These are phyloP conservation scores for Taenaris catops DNA, from an alignment of 2,888 invertebrate species.

Conservation along the genomic window DNA sequence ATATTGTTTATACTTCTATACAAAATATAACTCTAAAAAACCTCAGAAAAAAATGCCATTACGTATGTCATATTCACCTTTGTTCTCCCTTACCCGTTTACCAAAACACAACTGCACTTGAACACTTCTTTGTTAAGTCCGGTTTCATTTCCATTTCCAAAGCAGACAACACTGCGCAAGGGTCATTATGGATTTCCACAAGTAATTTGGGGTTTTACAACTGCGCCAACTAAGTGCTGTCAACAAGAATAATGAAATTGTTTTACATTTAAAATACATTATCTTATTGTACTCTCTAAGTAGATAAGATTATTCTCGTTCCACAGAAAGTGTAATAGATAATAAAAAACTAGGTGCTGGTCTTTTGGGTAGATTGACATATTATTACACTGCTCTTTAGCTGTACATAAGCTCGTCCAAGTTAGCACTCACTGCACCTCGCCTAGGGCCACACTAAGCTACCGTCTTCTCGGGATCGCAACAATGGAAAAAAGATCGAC, in stretches of 20 bases:
- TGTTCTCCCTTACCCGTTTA: slow-evolving; percentile 3
- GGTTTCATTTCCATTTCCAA: slow-evolving; percentile 39
- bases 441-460: no score
- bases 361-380: no score
- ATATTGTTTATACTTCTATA: no score
- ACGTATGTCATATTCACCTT: no score
- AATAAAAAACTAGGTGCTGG: not conserved
- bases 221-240: slow-evolving; percentile 17
- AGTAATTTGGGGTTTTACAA: slow-evolving; percentile 38
- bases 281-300: slow-evolving; percentile 1
- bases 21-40: no score
- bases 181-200: slow-evolving; percentile 43
- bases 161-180: slow-evolving; percentile 43
- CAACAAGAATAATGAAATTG: slow-evolving; percentile 14
- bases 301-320: not conserved
- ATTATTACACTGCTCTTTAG: no score
- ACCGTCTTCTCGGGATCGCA: no score
- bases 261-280: slow-evolving; percentile 8
- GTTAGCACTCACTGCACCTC: no score
- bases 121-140: slow-evolving; percentile 34
- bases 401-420: no score
- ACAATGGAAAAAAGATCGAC: no score
- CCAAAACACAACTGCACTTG: slow-evolving; percentile 11
- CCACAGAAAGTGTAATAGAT: not conserved
- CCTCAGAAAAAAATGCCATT: no score